Percentiles rank a stretch among this genome's conserved stretches.
phyloP scores from a whole-genome alignment of 2,113 vertebrate genomes.

The Oreochromis aureus region DNA sequence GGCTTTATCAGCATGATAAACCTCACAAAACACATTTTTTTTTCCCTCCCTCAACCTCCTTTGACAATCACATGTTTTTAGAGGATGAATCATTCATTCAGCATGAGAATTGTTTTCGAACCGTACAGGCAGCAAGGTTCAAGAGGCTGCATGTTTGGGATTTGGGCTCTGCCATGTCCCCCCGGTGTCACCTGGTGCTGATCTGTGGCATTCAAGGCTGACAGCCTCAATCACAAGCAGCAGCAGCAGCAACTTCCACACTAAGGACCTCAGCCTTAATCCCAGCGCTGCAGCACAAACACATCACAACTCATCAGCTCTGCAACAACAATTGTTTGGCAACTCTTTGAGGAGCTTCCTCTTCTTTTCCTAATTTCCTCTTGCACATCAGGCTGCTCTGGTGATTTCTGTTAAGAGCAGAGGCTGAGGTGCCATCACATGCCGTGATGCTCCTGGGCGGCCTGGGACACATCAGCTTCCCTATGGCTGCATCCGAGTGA shows the following conservation, averaged over 20 bases:
- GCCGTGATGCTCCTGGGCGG: background rate
- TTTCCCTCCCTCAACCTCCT: background rate
- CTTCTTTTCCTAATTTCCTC: background rate
- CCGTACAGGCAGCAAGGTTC: background rate
- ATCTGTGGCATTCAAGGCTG: conserved; percentile 19
- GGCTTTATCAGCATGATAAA: conserved; percentile 27
- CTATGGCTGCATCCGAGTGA: conserved; percentile 47
- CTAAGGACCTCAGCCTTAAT: background rate
- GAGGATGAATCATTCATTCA: conserved; percentile 33
- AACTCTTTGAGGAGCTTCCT: conserved; percentile 14
- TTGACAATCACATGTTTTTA: conserved; percentile 19
- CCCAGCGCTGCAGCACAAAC: background rate
- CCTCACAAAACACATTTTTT: conserved; percentile 3
- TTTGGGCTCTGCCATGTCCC: background rate
- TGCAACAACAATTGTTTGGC: conserved; percentile 27
- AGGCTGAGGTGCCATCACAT: conserved; percentile 48
- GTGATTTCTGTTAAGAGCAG: conserved; percentile 32
- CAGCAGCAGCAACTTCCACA: conserved; percentile 17
- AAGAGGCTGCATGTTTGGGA: background rate
- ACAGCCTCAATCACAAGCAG: conserved; percentile 18
- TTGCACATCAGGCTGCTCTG: conserved; percentile 19
- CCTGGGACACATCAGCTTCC: conserved; percentile 46
- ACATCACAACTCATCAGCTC: conserved; percentile 38
- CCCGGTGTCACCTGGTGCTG: background rate
- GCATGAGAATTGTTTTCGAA: background rate